Evolutionary conservation across 1,140 invertebrate genomes (phyloP).

Genomic region (Cyrtorhinus lividipennis): DNA sequence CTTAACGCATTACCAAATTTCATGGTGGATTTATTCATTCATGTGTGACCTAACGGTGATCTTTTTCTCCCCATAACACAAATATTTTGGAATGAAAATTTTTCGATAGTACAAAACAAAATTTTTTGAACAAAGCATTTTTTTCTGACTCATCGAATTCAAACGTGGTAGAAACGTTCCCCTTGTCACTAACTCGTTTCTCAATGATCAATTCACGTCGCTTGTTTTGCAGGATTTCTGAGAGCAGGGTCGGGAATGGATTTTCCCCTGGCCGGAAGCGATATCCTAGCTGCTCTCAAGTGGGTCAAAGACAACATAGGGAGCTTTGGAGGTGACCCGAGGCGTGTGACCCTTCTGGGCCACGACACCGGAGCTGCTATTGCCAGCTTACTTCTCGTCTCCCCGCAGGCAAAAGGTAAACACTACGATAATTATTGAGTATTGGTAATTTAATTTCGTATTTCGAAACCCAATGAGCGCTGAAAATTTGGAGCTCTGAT

Average conservation of each 20-base stretch:
- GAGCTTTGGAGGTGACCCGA: conserved; percentile 65
- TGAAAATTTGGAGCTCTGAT: not conserved
- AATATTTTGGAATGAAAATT: no score
- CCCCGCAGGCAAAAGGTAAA: conserved; percentile 18
- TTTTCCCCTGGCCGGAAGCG: conserved; percentile 40
- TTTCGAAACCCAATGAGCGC: not conserved
- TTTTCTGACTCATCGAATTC: no score
- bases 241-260: conserved; percentile 41
- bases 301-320: conserved; percentile 66
- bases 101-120: no score
- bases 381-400: conserved; percentile 57
- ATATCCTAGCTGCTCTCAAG: conserved; percentile 54
- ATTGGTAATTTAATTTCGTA: not conserved
- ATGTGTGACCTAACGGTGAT: no score
- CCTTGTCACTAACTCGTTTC: not conserved
- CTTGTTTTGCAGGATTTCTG: conserved; percentile 41
- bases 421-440: not conserved
- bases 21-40: no score
- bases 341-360: conserved; percentile 67
- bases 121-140: no score
- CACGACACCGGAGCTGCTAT: conserved; percentile 73
- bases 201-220: no score
- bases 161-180: no score
- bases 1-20: no score
- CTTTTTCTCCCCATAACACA: no score